Evolutionary conservation across 2,113 vertebrate genomes (phyloP).

Genomic region (Gorilla gorilla): DNA sequence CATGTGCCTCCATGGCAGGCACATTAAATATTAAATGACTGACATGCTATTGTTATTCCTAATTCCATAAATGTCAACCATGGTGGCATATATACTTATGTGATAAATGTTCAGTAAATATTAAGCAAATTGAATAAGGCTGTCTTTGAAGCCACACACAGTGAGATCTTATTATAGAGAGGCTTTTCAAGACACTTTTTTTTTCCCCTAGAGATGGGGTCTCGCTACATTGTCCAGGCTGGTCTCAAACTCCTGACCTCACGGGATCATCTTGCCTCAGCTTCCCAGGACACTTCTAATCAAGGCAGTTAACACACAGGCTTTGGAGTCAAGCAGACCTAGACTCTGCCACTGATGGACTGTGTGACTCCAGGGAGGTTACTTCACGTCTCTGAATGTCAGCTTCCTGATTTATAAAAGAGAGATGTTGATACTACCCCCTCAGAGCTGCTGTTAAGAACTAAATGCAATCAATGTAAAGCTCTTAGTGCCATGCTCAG

Average conservation of each 20-base stretch:
- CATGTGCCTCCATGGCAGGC: neutral
- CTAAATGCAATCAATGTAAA: neutral
- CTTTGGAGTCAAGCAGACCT: neutral
- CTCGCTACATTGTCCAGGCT: neutral
- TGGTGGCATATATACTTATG: neutral
- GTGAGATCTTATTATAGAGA: neutral
- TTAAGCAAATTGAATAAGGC: neutral
- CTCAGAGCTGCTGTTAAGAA: neutral
- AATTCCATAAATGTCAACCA: neutral
- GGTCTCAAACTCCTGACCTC: neutral
- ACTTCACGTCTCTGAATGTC: slow-evolving; percentile 25
- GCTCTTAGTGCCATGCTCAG: neutral
- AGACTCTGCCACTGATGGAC: neutral
- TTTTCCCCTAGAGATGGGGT: neutral
- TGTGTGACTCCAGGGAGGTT: neutral
- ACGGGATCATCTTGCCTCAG: neutral
- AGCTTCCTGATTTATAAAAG: neutral
- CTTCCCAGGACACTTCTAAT: neutral
- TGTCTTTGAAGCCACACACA: neutral
- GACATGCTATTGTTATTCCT: neutral
- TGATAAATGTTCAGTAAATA: neutral
- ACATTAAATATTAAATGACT: neutral
- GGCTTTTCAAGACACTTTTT: neutral
- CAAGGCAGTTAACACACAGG: neutral
- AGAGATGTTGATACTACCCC: neutral